Evolutionary conservation across 2,888 invertebrate genomes (phyloP), one percentile per base, ranked within the genome.

Genomic region (Arctia plantaginis): DNA sequence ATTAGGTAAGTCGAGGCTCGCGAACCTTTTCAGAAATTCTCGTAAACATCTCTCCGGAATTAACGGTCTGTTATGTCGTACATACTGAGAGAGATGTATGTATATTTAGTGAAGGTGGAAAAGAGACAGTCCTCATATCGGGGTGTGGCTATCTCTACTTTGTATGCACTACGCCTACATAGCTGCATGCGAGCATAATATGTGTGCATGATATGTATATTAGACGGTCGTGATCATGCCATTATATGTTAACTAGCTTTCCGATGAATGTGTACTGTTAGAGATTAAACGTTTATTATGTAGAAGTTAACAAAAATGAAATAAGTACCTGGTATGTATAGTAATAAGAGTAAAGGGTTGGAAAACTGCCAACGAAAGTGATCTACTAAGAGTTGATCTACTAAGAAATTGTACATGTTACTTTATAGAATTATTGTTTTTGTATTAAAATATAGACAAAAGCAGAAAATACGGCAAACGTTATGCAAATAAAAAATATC

Each of bases 101-200:
- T 59, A 62, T 71, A 80, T 84, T 81, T 73, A 75, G 76, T 82
- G 81, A 82, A 90, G 83, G 91, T 89, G 88, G 78, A 89, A 93
- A 83, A 88, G 92, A 92, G 92, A 92, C 82, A 85, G 89, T 85
- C 81, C 76, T 82, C 82, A 89, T 90, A 90, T 91, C 91, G 88
- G 94, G 94, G 94, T 94, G 95, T 93, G 94, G 93, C 91, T 93
- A 92, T 91, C 90, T 91, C 90, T 91, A 91, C 90, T 94, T 91
- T 91, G 90, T 92, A 93, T 93, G 91, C 92, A 89, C 85, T 89
- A 89, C 87, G 84, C 88, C 87, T 89, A 90, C 90, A 92, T 92
- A 90, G 89, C 86, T 91, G 90, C 91, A 93, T 89, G 89, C 89
- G 81, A 90, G 90, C 86, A 88, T 90, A 84, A 79, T 86, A 76